Base-by-base conservation (phyloP, 2,113 vertebrate species). In the Oreochromis spilurus region DNA sequence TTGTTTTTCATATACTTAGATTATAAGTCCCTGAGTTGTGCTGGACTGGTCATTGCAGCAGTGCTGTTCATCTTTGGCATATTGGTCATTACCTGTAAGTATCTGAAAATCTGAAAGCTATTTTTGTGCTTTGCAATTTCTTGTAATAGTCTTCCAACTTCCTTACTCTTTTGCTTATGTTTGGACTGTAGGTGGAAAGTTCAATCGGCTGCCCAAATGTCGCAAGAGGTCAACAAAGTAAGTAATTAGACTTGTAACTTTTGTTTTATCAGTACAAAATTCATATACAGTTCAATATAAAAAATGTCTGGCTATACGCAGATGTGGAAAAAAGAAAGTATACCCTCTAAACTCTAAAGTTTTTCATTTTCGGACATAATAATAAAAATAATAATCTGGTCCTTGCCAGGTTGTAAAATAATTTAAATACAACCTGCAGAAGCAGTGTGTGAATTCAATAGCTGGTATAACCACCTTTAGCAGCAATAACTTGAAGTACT, bases 71-170 rank as follows among this genome's bases (percentile, higher is more conserved):
- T 96, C 24, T 1, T 95, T 21, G 96, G 96, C 5, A 95, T 96
- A 81, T 62, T 96, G 93, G 86, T 97, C 50, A 79, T 97, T 16
- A 36, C 89, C 45, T 96, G 96, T 97, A 84, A 96, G 96, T 95
- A 10, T 50, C 9, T 21, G n/a, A 48, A 58, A 81, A 85, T 60
- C 34, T 31, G 4, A 50, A 45, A 82, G 16, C 9, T 43, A 19
- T 11, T 36, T 24, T 14, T 16, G 24, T 50, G 4, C 26, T 60
- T 17, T 55, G 5, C 21, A 2, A 52, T 75, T 10, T 67, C 12
- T 77, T 24, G 4, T 62, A 12, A 82, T 50, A 10, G 16, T 54
- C 4, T 48, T n/a, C 21, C 29, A 17, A 4, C 50, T 19, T 62
- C 12, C 19, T 79, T 5, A 26, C 29, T 43, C 11, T 43, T 62